Evolutionary conservation across 2,888 invertebrate genomes (phyloP), one percentile per base, ranked within the genome.

Genomic region (Lamellibrachia satsuma): DNA sequence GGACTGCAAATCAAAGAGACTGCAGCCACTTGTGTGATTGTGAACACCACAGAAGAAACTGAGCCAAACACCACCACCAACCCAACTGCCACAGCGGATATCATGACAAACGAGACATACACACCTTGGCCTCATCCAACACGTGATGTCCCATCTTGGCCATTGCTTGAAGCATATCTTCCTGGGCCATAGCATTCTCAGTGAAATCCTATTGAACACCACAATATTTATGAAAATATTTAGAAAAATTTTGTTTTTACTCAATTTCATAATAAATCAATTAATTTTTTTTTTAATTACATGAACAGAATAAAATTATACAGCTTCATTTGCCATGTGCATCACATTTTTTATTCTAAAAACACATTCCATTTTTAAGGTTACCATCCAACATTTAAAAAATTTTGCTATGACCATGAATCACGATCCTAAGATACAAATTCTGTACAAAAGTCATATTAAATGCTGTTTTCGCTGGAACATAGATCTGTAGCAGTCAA

Each of bases 41-140:
- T 39, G 39, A 39, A 22, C 22, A n/a, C 22, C 11, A 6, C n/a
- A 22, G 6, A 22, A n/a, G n/a, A 22, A n/a, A 6, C 75, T 9
- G 55, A 22, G 22, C 3, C 75, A 11, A 22, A 22, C 75, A 75
- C 3, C 75, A 22, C 75, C n/a, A 4, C 75, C 6, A 75, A 15
- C 11, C 1, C 9, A 75, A 75, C 8, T 9, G 55, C 39, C 75
- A 75, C 75, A 75, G 75, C 75, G 8, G 15, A 75, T 1, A 39
- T 39, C 39, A 39, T 39, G 75, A 75, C 75, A 75, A 75, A n/a
- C 75, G 22, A 22, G 75, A 4, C 22, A 75, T 75, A 75, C n/a
- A 92, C 94, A 96, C 96, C 95, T 95, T 96, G 39, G 95, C 93
- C 22, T 95, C 94, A 52, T 95, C 95, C 90, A 94, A 95, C 94